Conservation (phyloP, 2,113 vertebrate genomes). For the Australoheros scitulus region DNA sequence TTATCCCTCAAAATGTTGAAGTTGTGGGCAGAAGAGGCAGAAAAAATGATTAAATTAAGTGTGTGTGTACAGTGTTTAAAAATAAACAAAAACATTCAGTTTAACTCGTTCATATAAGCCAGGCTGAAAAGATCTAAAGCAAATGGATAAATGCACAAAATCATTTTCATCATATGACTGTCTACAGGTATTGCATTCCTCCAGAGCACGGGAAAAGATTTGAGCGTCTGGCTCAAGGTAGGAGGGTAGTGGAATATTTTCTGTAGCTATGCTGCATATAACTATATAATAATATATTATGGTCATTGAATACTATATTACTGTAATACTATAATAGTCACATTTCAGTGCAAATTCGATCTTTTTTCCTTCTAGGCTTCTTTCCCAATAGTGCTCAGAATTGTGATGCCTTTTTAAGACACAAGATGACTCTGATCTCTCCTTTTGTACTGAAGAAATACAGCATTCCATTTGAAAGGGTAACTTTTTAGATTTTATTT, state of each 20-base stretch:
- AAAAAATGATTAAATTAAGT: neutral
- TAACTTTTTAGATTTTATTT: constrained; percentile 46
- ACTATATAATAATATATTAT: neutral
- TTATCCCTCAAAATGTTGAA: neutral
- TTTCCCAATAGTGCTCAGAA: constrained; percentile 96
- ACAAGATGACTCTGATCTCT: constrained; percentile 98
- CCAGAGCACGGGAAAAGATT: constrained; percentile 95
- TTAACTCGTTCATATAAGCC: neutral
- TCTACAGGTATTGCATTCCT: constrained; percentile 91
- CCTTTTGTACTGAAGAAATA: constrained; percentile 97
- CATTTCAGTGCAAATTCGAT: neutral
- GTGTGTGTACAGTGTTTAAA: neutral
- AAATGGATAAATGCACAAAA: neutral
- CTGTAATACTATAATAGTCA: neutral
- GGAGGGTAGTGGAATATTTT: neutral
- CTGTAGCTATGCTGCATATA: neutral
- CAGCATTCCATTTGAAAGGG: constrained; percentile 97
- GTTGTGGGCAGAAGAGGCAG: neutral
- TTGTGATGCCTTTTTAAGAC: constrained; percentile 96
- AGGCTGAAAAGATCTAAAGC: neutral
- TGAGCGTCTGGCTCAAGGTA: constrained; percentile 97
- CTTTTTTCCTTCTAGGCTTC: constrained; percentile 82
- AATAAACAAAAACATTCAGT: neutral
- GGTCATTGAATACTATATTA: neutral
- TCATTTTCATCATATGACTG: neutral